phyloP scores from a whole-genome alignment of 2,113 vertebrate genomes.

The Prolemur simus region DNA sequence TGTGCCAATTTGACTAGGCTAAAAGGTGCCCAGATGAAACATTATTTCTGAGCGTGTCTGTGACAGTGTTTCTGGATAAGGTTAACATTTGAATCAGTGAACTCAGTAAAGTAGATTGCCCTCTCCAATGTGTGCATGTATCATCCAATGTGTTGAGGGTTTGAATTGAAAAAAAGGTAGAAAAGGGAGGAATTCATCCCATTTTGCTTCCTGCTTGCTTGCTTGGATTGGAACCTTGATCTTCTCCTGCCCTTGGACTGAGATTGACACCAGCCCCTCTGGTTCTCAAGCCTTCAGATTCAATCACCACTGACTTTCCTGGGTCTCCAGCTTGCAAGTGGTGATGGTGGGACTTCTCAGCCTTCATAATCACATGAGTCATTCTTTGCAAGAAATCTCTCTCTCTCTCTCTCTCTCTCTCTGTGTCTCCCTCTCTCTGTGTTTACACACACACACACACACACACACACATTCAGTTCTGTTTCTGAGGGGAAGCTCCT shows the following conservation, averaged over 20 bases:
- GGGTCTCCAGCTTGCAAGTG: neutral
- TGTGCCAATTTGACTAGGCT: neutral
- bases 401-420: too few relatives aligned
- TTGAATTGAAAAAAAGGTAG: neutral
- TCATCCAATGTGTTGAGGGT: neutral
- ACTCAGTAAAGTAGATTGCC: neutral
- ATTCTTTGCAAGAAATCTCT: too few relatives aligned
- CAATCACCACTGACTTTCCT: neutral
- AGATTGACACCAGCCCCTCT: neutral
- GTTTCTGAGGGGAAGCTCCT: neutral
- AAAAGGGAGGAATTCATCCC: neutral
- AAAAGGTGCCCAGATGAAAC: neutral
- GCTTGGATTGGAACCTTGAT: neutral
- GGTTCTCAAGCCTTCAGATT: neutral
- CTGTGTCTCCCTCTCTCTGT: too few relatives aligned
- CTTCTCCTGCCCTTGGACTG: neutral
- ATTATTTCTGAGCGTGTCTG: neutral
- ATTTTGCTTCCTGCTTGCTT: neutral
- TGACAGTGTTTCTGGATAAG: neutral
- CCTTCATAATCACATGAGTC: neutral
- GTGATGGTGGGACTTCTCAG: neutral
- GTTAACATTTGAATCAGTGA: neutral
- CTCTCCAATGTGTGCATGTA: neutral
- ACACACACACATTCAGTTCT: neutral
- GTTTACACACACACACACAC: too few relatives aligned